Evolutionary conservation across 2,797 vertebrate species (phyloP).

Genomic region (Coilia nasus): DNA sequence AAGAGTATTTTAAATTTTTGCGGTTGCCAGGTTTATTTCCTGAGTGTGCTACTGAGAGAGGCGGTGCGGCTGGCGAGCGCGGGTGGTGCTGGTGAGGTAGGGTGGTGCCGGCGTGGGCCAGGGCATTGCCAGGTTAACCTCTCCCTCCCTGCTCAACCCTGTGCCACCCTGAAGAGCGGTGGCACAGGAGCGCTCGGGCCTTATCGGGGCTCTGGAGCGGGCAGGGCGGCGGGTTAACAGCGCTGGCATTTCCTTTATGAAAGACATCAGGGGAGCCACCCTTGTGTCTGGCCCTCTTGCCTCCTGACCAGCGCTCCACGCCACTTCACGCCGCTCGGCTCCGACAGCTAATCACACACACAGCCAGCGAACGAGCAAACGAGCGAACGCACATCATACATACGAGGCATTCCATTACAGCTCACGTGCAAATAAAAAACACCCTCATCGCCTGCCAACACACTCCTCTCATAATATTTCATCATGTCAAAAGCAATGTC

Average conservation of each 20-base stretch:
- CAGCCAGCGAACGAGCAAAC: too few species aligned
- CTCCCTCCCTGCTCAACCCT: neutral
- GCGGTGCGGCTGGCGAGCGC: too few species aligned
- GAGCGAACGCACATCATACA: too few species aligned
- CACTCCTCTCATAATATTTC: neutral
- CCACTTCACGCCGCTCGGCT: neutral
- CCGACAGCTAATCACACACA: conserved; percentile 18
- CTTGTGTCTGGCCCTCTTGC: conserved; percentile 19
- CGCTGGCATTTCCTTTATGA: conserved; percentile 37
- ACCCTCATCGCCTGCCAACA: neutral
- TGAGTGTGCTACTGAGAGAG: neutral
- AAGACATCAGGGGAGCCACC: conserved; percentile 18
- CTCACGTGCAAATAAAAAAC: too few species aligned
- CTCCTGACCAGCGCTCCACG: neutral
- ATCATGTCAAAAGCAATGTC: too few species aligned
- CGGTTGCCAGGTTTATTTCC: neutral
- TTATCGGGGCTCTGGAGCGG: conserved; percentile 35
- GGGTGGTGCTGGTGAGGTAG: neutral
- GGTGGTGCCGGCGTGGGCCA: neutral
- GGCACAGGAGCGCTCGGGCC: neutral
- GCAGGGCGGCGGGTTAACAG: conserved; percentile 41
- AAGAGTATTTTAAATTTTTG: neutral
- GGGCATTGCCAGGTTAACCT: conserved; percentile 23
- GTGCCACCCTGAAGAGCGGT: neutral
- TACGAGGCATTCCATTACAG: too few species aligned